Base-by-base conservation (phyloP, 2,113 vertebrate genomes). In the Cheirogaleus medius region DNA sequence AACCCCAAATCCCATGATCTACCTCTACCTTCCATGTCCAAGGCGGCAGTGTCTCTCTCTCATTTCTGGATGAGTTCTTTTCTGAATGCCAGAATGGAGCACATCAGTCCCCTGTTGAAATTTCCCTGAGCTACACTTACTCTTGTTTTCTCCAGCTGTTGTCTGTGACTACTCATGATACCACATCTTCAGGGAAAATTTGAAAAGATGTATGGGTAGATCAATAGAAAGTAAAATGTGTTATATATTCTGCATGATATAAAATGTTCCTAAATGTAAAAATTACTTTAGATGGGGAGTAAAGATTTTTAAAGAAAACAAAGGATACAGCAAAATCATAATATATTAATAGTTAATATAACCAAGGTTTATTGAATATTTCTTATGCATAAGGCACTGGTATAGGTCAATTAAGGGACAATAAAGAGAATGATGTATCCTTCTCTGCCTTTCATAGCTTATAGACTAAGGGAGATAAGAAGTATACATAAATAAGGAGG, bases 141-240 rank as follows among this genome's bases (percentile, higher is more conserved):
- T 39, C 17, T 44, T 15, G 9, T 58, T 29, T 56, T 60, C 49
- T 85, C 27, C 18, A 32, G 7, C 25, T 85, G 1, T 88, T n/a
- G 47, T 68, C 56, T 11, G 21, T 93, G 63, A 96, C 23, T 32
- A 64, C 5, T 3, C 21, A 34, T 6, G 15, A 42, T 29, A 32
- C 6, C 73, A 74, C 52, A 52, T 49, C 60, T 91, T 82, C n/a
- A 87, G 77, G 34, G 56, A 49, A 44, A 69, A 32, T 54, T 85
- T 68, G n/a, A 88, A 91, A 82, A 93, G 25, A 68, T 89, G 23
- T 94, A 44, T 90, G 44, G 52, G 66, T 73, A 73, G 13, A 91
- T 82, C 27, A 91, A 69, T 77, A 76, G 73, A 86, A 86, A 87
- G 6, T 54, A 71, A 93, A 91, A 58, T 52, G 76, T 27, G 7